Evolutionary conservation across 2,113 vertebrate genomes (phyloP).

Genomic region (Scomber japonicus): DNA sequence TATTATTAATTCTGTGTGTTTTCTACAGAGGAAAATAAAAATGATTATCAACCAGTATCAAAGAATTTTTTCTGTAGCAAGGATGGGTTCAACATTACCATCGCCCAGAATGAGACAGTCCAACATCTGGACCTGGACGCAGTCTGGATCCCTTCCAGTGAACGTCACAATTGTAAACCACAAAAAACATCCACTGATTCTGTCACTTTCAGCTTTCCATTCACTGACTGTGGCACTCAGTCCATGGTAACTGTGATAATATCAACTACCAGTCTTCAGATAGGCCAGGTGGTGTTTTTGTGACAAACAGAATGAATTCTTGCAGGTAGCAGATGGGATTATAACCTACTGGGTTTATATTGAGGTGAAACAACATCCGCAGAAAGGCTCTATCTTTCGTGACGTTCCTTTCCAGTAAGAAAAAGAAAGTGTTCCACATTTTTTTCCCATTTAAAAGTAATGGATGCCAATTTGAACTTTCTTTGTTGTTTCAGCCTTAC

Average conservation of each 20-base stretch:
- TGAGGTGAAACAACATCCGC: constrained; percentile 31
- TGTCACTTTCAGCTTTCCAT: constrained; percentile 61
- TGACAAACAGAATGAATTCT: background rate
- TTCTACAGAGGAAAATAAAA: constrained; percentile 36
- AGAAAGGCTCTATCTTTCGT: constrained; percentile 39
- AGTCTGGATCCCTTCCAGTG: constrained; percentile 49
- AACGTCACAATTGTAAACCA: constrained; percentile 42
- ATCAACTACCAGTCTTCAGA: background rate
- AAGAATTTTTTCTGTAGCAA: constrained; percentile 45
- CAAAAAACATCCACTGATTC: constrained; percentile 29
- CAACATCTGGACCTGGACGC: constrained; percentile 59
- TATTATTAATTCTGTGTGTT: background rate
- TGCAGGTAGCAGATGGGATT: constrained; percentile 47
- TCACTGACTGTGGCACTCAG: constrained; percentile 56
- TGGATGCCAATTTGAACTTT: background rate
- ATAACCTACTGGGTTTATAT: constrained; percentile 66
- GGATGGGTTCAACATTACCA: constrained; percentile 63
- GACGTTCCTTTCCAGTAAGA: constrained; percentile 63
- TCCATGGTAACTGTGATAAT: constrained; percentile 40
- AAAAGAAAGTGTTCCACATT: background rate
- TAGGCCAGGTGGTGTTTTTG: background rate
- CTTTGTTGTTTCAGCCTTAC: constrained; percentile 45
- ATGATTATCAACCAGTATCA: background rate
- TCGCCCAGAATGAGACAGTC: constrained; percentile 51
- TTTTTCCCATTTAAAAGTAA: background rate